Evolutionary conservation across 2,113 vertebrate genomes (phyloP).

Genomic region (Syrmaticus mikado): DNA sequence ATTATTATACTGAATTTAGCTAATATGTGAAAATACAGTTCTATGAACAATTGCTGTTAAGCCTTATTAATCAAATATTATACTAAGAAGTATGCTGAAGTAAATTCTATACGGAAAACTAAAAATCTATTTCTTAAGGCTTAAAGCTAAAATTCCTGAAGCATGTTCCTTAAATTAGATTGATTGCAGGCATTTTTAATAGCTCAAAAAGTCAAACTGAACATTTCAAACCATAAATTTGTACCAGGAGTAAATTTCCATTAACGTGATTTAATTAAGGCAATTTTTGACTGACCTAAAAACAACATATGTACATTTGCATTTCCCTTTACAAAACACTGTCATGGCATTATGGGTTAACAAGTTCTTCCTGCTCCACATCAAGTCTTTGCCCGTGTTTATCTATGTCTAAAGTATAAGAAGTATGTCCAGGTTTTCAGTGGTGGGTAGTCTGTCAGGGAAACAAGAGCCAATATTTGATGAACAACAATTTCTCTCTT

Average conservation of each 20-base stretch:
- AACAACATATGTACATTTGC: background rate
- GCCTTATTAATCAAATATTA: background rate
- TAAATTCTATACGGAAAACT: background rate
- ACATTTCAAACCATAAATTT: background rate
- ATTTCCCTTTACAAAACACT: background rate
- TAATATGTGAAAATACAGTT: background rate
- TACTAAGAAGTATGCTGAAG: background rate
- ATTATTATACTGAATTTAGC: background rate
- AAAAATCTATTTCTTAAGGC: background rate
- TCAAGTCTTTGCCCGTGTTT: background rate
- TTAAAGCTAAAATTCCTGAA: background rate
- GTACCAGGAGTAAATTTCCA: background rate
- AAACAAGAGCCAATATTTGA: background rate
- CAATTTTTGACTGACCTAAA: background rate
- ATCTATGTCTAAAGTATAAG: background rate
- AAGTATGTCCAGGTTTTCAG: background rate
- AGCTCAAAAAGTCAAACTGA: background rate
- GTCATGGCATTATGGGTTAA: background rate
- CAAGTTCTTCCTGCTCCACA: background rate
- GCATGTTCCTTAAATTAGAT: background rate
- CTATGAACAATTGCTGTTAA: background rate
- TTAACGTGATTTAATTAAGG: background rate
- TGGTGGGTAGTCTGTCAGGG: background rate
- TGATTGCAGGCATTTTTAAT: background rate
- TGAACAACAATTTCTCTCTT: background rate